Base-by-base conservation (phyloP, 1,140 invertebrate species). In the Lepidurus couesii region DNA sequence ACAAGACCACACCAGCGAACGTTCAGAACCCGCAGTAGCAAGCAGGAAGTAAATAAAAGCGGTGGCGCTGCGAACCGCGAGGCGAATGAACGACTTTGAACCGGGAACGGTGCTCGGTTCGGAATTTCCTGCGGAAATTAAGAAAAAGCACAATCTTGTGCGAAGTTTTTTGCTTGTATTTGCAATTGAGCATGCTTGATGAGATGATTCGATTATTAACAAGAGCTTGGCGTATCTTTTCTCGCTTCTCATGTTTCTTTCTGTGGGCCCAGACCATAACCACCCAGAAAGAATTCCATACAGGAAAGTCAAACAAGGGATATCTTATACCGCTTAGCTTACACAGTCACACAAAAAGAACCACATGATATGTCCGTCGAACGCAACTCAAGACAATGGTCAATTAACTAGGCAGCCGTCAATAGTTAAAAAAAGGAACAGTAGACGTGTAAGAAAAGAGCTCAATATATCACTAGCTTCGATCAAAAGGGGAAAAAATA, bases 131-230 rank as follows among this genome's bases (percentile, higher is more conserved):
- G 34, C 34, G 34, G 34, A 34, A 47, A 47, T 47, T 5, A 47
- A 47, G 45, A 10, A 16, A 47, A 47, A 47, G 45, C 10, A 47
- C 45, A 16, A 21, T 65, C 21, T 65, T 65, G 53, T 65, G 53
- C 53, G 53, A 65, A 65, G 34, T 65, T 65, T 65, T 65, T 65
- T 65, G 53, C 53, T 65, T 65, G 53, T 65, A 65, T 65, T 65
- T 65, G 53, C 53, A 65, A 65, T 65, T 65, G 53, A 65, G 53
- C 53, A 65, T 21, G 53, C 53, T 65, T 65, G 53, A 65, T 65
- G 53, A 65, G 53, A 65, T 65, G 53, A 65, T 65, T 65, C 53
- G 53, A 65, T 65, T 65, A 65, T 65, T 65, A 65, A 65, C 53
- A 65, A 65, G 53, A 65, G n/a, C 53, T 65, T 65, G 53, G 53